A percentile compares a stretch with the other conserved stretches of the same genome.
Evolutionary conservation across 2,113 vertebrate genomes (phyloP).

Genomic region (Glaucomys volans): DNA sequence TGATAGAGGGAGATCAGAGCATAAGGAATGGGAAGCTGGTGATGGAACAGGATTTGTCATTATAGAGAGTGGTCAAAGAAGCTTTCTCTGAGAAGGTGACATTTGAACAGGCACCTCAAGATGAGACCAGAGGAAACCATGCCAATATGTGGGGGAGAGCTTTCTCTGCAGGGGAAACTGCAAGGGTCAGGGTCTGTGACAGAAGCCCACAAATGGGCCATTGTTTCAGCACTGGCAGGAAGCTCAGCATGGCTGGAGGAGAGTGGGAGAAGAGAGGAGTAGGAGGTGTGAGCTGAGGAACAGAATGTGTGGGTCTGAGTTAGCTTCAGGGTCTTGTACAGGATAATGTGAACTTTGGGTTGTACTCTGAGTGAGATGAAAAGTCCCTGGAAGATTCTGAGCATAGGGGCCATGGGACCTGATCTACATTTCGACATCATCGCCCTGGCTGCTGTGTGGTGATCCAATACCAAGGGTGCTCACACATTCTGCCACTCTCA

Average conservation of each 20-base stretch:
- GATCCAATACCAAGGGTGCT: not conserved
- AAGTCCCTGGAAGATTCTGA: not conserved
- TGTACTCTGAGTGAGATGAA: not conserved
- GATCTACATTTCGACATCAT: not conserved
- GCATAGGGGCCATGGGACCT: not conserved
- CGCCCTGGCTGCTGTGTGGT: not conserved
- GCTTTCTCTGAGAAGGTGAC: not conserved
- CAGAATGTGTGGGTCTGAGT: not conserved
- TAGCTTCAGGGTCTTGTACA: not conserved
- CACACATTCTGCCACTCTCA: not conserved
- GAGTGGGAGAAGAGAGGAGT: too few species aligned
- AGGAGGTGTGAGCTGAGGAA: not conserved
- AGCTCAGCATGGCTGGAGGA: accelerated
- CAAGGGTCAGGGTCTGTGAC: not conserved
- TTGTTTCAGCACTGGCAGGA: not conserved
- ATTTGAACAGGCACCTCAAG: not conserved
- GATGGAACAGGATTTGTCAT: not conserved
- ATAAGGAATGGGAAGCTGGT: not conserved
- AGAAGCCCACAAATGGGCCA: not conserved
- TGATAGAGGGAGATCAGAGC: too few species aligned
- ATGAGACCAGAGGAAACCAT: not conserved
- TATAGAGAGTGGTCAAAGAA: not conserved
- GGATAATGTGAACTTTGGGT: not conserved
- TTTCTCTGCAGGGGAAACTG: not conserved
- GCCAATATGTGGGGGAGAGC: accelerated